Evolutionary conservation across 2,113 vertebrate species (phyloP).

Genomic region (Zeus faber): DNA sequence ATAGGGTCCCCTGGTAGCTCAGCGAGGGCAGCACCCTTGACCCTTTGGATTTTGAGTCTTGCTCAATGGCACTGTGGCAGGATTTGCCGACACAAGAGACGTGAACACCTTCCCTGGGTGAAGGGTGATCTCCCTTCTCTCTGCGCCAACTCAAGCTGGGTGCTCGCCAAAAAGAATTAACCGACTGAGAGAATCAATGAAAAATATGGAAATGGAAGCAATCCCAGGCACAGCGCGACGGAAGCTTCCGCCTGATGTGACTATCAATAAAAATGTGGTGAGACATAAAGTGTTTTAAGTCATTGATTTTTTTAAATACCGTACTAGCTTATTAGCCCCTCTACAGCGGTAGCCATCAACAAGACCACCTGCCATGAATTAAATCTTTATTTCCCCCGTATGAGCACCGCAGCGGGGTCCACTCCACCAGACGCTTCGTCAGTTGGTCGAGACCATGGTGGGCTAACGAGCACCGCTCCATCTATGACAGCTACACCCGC

Average conservation of each 20-base stretch:
- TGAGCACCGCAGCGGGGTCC: no score
- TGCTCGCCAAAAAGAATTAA: not conserved
- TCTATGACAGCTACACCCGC: no score
- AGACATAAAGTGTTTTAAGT: not conserved
- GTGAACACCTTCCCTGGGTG: no score
- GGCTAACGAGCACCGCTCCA: no score
- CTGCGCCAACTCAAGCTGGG: not conserved
- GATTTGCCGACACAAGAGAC: not conserved
- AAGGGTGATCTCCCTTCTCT: not conserved
- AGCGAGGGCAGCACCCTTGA: no score
- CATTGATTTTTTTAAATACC: constrained; percentile 1
- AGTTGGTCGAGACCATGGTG: no score
- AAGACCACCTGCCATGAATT: no score
- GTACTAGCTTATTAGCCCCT: not conserved
- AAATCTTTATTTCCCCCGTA: no score
- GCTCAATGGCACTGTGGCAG: not conserved
- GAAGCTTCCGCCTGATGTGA: not conserved
- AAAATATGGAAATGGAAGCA: not conserved
- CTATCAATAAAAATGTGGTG: not conserved
- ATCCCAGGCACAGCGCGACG: not conserved
- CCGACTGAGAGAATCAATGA: not conserved
- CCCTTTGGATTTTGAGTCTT: no score
- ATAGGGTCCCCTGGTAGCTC: no score
- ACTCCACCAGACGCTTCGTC: no score
- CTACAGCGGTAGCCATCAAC: no score